Evolutionary conservation across 2,113 vertebrate genomes (phyloP).

Genomic region (Lates calcarifer): DNA sequence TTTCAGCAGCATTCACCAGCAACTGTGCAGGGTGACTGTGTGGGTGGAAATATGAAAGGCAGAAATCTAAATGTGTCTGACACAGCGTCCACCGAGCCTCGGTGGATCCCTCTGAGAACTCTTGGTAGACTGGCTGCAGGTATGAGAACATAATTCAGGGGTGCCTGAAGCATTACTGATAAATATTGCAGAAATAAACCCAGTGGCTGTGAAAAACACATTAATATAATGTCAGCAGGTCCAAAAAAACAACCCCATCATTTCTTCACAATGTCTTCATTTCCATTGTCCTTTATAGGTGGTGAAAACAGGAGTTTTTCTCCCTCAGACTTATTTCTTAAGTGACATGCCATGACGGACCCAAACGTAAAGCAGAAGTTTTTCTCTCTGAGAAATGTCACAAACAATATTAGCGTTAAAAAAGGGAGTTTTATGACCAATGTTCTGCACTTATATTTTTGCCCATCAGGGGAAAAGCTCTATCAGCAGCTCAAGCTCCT

Average conservation of each 20-base stretch:
- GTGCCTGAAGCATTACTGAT: slow-evolving; percentile 57
- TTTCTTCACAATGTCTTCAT: slow-evolving; percentile 36
- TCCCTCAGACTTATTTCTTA: neutral
- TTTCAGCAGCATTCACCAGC: slow-evolving; percentile 81
- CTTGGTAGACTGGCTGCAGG: slow-evolving; percentile 75
- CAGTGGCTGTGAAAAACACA: slow-evolving; percentile 30
- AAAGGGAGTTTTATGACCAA: slow-evolving; percentile 11
- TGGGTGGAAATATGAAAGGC: slow-evolving; percentile 85
- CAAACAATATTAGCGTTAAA: slow-evolving; percentile 16
- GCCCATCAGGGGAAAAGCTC: slow-evolving; percentile 37
- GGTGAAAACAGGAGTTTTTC: slow-evolving; percentile 22
- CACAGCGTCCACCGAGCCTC: slow-evolving; percentile 76
- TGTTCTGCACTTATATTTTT: slow-evolving; percentile 18
- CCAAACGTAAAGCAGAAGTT: neutral
- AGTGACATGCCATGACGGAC: slow-evolving; percentile 2
- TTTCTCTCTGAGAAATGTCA: slow-evolving; percentile 10
- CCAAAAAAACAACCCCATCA: slow-evolving; percentile 25
- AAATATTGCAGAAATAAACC: slow-evolving; percentile 61
- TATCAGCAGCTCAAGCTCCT: slow-evolving; percentile 52
- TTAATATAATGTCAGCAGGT: slow-evolving; percentile 45
- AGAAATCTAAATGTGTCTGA: slow-evolving; percentile 86
- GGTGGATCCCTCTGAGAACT: slow-evolving; percentile 72
- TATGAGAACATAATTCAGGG: slow-evolving; percentile 61
- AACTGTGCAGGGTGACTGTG: slow-evolving; percentile 79
- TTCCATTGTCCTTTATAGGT: slow-evolving; percentile 34